Base-by-base conservation (phyloP, 1,140 invertebrate species). In the Caerostris extrusa region DNA sequence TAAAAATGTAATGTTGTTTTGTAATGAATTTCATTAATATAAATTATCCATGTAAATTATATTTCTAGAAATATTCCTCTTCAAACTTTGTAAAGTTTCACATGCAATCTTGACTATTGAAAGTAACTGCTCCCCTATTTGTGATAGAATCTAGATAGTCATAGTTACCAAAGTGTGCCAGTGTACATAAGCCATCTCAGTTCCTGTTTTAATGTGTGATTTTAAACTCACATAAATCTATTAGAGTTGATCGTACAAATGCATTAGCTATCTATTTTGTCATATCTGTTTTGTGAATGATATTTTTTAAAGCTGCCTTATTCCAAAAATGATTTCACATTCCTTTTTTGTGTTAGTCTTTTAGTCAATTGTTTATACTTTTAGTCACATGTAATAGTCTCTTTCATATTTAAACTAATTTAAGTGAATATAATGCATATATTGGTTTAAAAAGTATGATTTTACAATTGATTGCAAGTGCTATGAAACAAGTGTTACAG, bases 211-310 rank as follows among this genome's bases (percentile, higher is more conserved):
- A 64, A 56, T 19, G 34, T 87, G 85, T 87, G 85, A 87, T 87
- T 87, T 64, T 87, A 87, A 87, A 87, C 85, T 61, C 61, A 19
- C 60, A 50, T 87, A 58, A 19, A 14, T 87, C 82, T 85, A n/a
- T 67, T 14, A 64, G 58, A 50, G 50, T 60, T 14, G 14, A 53
- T 53, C 34, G 34, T 50, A 60, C 57, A 87, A 87, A 87, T 87
- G 60, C 60, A 87, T 87, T 87, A 87, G 85, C 8, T 87, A 19
- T 87, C 85, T 87, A 87, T 87, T 87, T 87, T 87, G 34, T 87
- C n/a, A 85, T 64, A 85, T 85, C 61, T 87, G 57, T 87, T 87
- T 64, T 87, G 17, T 87, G 57, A 87, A 50, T 87, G 85, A 87
- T 64, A 81, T 8, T 19, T 34, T 34, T 81, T 81, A 19, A 64